Evolutionary conservation across 2,113 vertebrate genomes (phyloP), one percentile per base, ranked within the genome.

Genomic region (Lipophrys pholis): DNA sequence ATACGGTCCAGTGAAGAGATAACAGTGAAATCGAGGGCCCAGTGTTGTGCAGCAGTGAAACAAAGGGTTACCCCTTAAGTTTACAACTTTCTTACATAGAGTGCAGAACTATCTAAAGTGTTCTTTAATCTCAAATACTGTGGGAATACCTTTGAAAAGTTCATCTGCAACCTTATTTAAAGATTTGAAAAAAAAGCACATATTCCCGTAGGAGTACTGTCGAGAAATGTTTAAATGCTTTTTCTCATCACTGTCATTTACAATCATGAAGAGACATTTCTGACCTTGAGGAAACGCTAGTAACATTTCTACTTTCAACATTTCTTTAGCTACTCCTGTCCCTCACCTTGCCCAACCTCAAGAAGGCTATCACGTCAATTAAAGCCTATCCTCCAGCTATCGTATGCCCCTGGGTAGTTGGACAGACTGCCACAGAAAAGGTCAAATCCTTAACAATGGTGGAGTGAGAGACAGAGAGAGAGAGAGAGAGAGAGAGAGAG

Each of bases 361-460:
- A 60, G 50, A 66, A 85, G 73, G 52, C 57, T 84, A 58, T 70
- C 76, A 61, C 52, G 61, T 90, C 91, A 91, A 87, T 93, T 93
- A 91, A 85, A 90, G 74, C 40, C 65, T 49, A 36, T 70, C 89
- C 75, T 77, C 73, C 54, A 79, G 86, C 88, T 67, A 74, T 78
- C 73, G 80, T 69, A 76, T 80, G 74, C 81, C 70, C 69, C 49
- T 36, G 46, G 76, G 69, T 83, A 73, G 78, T 67, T 52, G 69
- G 75, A 87, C 67, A 63, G 76, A 70, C 72, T 83, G 78, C 77
- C 81, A 69, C 30, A 41, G 77, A 69, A 91, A 91, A 93, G 91
- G 92, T 92, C 90, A 62, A 15, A 73, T 61, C 56, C 64, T 35
- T 42, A 74, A 82, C 75, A 40, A 36, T 67, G 68, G 48, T 67